Evolutionary conservation across 2,888 invertebrate genomes (phyloP).

Genomic region (Cheilosia vernalis): DNA sequence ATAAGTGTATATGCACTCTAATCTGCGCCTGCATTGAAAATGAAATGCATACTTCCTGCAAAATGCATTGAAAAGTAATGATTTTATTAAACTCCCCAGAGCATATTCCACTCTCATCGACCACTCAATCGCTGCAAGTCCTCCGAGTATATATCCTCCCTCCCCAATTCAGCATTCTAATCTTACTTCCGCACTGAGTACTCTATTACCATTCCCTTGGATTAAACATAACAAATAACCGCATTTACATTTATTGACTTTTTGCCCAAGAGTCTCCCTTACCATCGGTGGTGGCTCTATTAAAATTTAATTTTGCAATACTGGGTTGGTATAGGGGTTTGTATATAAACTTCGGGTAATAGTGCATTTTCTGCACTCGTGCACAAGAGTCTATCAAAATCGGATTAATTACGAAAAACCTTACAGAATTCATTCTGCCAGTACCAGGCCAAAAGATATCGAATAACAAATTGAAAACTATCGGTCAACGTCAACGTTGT

Average conservation of each 20-base stretch:
- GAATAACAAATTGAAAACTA: constrained; percentile 60
- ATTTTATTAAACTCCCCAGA: too few relatives aligned
- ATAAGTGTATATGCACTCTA: too few relatives aligned
- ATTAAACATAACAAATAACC: constrained; percentile 59
- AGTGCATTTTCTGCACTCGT: constrained; percentile 24
- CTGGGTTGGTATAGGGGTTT: background rate
- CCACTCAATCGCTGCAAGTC: background rate
- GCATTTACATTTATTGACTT: constrained; percentile 62
- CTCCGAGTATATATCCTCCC: background rate
- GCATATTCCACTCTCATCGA: too few relatives aligned
- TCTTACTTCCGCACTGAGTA: constrained; percentile 30
- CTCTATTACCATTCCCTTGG: constrained; percentile 30
- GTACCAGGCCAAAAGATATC: constrained; percentile 46
- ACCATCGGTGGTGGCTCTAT: constrained; percentile 8
- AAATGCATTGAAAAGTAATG: too few relatives aligned
- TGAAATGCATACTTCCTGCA: too few relatives aligned
- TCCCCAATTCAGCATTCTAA: constrained; percentile 25
- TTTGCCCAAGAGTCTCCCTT: constrained; percentile 1
- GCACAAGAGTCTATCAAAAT: constrained; percentile 40
- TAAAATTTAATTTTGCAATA: background rate
- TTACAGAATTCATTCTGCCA: constrained; percentile 43
- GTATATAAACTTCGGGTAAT: background rate
- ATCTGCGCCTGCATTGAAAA: too few relatives aligned
- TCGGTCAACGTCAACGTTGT: constrained; percentile 36
- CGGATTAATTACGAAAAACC: constrained; percentile 60